These are phyloP conservation scores for Nannobrachium achirus DNA, from an alignment of 2,113 vertebrate species.

Conservation along the genomic window DNA sequence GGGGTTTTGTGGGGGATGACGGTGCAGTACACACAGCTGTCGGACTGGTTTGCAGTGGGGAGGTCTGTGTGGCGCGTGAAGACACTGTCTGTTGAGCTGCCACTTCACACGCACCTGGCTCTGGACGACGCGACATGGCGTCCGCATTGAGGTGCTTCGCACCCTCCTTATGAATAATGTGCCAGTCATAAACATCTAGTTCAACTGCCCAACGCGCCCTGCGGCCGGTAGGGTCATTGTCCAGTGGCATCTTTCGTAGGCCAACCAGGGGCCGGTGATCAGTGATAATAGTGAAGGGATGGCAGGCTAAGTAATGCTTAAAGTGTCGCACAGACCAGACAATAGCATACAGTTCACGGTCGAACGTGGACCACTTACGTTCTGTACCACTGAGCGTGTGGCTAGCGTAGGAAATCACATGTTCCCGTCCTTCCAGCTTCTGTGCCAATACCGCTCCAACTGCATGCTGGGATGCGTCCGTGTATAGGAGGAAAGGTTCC, in stretches of 20 bases:
- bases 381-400: slow-evolving; percentile 23
- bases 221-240: slow-evolving; percentile 22
- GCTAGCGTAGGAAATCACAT: slow-evolving; percentile 25
- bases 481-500: too few species aligned
- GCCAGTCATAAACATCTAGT: slow-evolving; percentile 25
- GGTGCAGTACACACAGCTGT: too few species aligned
- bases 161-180: slow-evolving; percentile 7
- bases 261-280: slow-evolving; percentile 40
- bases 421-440: too few species aligned
- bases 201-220: slow-evolving; percentile 17
- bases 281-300: slow-evolving; percentile 28
- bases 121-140: background rate
- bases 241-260: slow-evolving; percentile 28
- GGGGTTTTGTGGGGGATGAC: too few species aligned
- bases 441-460: too few species aligned
- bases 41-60: too few species aligned
- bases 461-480: too few species aligned
- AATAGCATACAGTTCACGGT: slow-evolving; percentile 13
- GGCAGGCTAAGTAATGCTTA: background rate
- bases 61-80: too few species aligned
- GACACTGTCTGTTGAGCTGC: too few species aligned
- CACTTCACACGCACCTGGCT: too few species aligned
- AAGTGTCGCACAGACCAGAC: slow-evolving; percentile 21
- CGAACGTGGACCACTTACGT: slow-evolving; percentile 24
- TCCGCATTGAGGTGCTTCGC: slow-evolving; percentile 23